Base-by-base conservation (phyloP, 2,797 vertebrate genomes). In the Percopsis omiscomaycus region DNA sequence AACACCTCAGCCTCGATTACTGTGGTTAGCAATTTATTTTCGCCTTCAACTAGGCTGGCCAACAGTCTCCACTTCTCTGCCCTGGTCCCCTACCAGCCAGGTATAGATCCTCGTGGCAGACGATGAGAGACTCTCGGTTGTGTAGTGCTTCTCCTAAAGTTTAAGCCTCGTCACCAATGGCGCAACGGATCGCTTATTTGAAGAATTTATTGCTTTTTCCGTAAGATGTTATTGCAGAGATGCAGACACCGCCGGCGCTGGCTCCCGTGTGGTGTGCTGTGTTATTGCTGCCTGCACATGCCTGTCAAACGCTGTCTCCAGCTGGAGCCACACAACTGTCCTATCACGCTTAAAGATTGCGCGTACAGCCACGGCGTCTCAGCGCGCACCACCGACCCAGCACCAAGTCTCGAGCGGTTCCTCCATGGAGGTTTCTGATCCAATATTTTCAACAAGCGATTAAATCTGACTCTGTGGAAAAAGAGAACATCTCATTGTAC, bases 161-260 rank as follows among this genome's bases (percentile, higher is more conserved):
- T 93, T 89, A 83, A 78, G 82, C 79, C 80, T 84, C 84, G 77
- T 87, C 86, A 80, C 80, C 82, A 91, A 92, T 93, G 55, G 88
- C 89, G 86, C 88, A 86, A 74, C 74, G 64, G 80, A 83, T 82
- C 82, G 75, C 87, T 89, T 88, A 74, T 89, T 84, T 73, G 73
- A 69, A 75, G 66, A 76, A 82, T 86, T 84, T 91, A 91, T 92
- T 92, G 90, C 90, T 90, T 90, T 80, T 79, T 83, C 64, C 65
- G 61, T 56, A 77, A 70, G 81, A 84, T 75, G 83, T 89, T 91
- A 89, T 90, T 91, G 90, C 89, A 83, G 82, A 86, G 73, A 78
- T 73, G 75, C 83, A 81, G 76, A 78, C 77, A 15, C 59, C 84
- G 42, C 70, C 79, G 78, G 81, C 72, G 73, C 76, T 77, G 71